Evolutionary conservation across 2,888 invertebrate genomes (phyloP), one percentile per base, ranked within the genome.

Genomic region (Erynnis tages): DNA sequence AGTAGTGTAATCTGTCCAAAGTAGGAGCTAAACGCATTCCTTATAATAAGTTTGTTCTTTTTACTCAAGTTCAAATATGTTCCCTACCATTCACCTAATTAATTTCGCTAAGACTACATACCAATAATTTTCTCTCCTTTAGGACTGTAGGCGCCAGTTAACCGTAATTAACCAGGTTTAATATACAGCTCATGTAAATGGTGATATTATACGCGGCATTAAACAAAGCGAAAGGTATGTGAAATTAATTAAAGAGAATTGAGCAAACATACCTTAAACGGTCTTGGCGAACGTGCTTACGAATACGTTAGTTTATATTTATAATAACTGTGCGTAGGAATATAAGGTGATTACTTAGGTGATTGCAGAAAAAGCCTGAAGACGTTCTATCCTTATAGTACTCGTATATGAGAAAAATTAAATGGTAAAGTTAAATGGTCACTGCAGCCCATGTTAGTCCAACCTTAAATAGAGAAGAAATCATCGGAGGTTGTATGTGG

Each of bases 191-290:
- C 17, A 35, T 8, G 14, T 16, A 34, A 34, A 32, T 7, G 14
- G 11, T 11, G 13, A 13, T 30, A 30, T 30, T 13, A 30, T 13
- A 30, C 13, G 30, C 13, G 13, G 16, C 34, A 34, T 14, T 32
- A 32, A 10, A 35, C 10, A 27, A 17, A 13, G 35, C 46, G 27
- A 35, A 37, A 46, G 14, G 46, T 5, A 23, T 35, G 46, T 8
- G 16, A 46, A 46, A 46, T 46, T 46, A 46, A 46, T 35, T 46
- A 35, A 37, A 11, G 35, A 25, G 46, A 35, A 46, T 41, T 41
- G 17, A 37, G 35, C 23, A 34, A 34, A 45, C 46, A 35, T 17
- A 16, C 35, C 11, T 19, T 8, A 4, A 6, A 25, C 19, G 35
- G 25, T 35, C 45, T 44, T 35, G 8, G 13, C 10, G 16, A 19